phyloP scores from a whole-genome alignment of 2,888 invertebrate genomes.

The Caenorhabditis sp. region DNA sequence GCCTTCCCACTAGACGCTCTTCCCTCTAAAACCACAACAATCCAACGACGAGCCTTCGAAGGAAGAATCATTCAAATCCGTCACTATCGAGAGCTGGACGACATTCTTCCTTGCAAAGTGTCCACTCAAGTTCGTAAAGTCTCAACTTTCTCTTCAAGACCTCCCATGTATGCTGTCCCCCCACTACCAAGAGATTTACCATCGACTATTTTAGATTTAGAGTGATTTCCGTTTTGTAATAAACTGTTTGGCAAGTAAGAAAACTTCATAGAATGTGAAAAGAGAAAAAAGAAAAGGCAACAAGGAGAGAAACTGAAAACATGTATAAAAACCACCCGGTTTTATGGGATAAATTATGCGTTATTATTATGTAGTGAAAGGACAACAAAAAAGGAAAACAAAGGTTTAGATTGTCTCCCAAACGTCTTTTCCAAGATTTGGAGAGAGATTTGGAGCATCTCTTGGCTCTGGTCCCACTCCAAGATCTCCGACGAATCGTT shows the following conservation, averaged over 20 bases:
- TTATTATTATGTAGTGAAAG: slow-evolving; percentile 9
- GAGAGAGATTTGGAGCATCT: slow-evolving; percentile 75
- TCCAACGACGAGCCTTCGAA: slow-evolving; percentile 65
- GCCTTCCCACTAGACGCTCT: slow-evolving; percentile 60
- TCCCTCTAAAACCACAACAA: slow-evolving; percentile 72
- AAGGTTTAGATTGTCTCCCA: slow-evolving; percentile 60
- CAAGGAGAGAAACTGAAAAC: slow-evolving; percentile 35
- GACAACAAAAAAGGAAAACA: slow-evolving; percentile 24
- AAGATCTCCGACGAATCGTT: slow-evolving; percentile 78
- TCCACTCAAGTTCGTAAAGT: slow-evolving; percentile 56
- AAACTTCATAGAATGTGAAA: slow-evolving; percentile 46
- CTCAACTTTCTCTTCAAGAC: slow-evolving; percentile 50
- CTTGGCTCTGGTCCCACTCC: slow-evolving; percentile 77
- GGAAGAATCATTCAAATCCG: slow-evolving; percentile 70
- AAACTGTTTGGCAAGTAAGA: slow-evolving; percentile 18
- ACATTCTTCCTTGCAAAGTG: slow-evolving; percentile 67
- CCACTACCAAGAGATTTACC: slow-evolving; percentile 34
- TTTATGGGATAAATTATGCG: slow-evolving; percentile 52
- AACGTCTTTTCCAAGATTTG: slow-evolving; percentile 66
- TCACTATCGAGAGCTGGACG: slow-evolving; percentile 65
- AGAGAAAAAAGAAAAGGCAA: slow-evolving; percentile 30
- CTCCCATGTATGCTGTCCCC: slow-evolving; percentile 34
- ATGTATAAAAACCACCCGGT: slow-evolving; percentile 58
- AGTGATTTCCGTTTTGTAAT: background rate
- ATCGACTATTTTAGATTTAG: slow-evolving; percentile 49